Conservation (phyloP, 2,797 vertebrate species). For the Argyrosomus regius region DNA sequence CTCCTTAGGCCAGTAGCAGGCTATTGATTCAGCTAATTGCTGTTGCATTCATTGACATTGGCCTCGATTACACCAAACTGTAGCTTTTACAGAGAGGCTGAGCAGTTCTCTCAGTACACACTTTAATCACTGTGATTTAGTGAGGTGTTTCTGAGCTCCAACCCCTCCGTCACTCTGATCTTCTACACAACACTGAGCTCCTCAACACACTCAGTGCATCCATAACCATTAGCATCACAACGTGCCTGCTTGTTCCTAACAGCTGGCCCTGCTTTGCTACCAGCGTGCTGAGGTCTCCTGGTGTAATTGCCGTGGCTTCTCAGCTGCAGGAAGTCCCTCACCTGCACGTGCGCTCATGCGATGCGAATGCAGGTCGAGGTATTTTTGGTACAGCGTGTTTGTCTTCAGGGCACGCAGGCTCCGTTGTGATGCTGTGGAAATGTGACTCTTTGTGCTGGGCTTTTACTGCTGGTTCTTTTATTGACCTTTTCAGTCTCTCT, state of each 20-base stretch:
- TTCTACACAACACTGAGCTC: background rate
- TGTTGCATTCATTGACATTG: constrained; percentile 30
- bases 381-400: constrained; percentile 53
- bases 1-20: background rate
- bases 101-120: constrained; percentile 6
- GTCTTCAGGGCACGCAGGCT: constrained; percentile 29
- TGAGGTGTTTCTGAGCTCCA: constrained; percentile 20
- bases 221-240: constrained; percentile 60
- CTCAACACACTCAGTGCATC: constrained; percentile 27
- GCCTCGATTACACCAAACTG: constrained; percentile 12
- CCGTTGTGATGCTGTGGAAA: constrained; percentile 22
- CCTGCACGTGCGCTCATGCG: constrained; percentile 46
- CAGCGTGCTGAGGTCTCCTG: constrained; percentile 29
- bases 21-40: constrained; percentile 45
- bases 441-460: constrained; percentile 13
- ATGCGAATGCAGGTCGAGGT: constrained; percentile 39
- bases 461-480: constrained; percentile 21
- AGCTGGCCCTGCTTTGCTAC: constrained; percentile 44
- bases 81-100: constrained; percentile 20
- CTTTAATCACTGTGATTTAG: constrained; percentile 21
- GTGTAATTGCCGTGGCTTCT: constrained; percentile 17
- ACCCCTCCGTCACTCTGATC: constrained; percentile 14
- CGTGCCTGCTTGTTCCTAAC: constrained; percentile 37
- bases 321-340: constrained; percentile 44
- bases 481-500: constrained; percentile 33